Evolutionary conservation across 2,888 invertebrate genomes (phyloP).

Genomic region (Athetis lepigone): DNA sequence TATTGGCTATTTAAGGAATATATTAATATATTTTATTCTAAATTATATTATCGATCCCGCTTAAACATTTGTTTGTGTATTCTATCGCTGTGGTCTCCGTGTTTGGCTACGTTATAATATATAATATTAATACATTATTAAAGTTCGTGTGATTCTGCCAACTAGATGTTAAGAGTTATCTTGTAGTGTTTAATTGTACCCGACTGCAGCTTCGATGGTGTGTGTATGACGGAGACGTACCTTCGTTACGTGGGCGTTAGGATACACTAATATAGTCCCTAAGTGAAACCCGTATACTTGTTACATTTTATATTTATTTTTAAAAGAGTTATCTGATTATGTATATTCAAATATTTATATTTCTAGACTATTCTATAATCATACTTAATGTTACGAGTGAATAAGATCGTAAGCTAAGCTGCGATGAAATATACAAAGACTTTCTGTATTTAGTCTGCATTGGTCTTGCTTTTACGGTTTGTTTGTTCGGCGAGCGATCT

Average conservation of each 20-base stretch:
- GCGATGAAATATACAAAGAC: slow-evolving; percentile 25
- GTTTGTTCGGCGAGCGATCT: slow-evolving; percentile 10
- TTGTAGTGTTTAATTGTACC: slow-evolving; percentile 68
- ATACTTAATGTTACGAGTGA: slow-evolving; percentile 55
- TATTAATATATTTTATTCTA: slow-evolving; percentile 58
- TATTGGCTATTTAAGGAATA: slow-evolving; percentile 58
- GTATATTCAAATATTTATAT: slow-evolving; percentile 57
- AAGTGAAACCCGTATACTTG: slow-evolving; percentile 66
- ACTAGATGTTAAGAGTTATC: slow-evolving; percentile 73
- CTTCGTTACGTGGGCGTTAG: slow-evolving; percentile 37
- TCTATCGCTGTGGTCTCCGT: slow-evolving; percentile 67
- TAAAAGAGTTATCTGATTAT: slow-evolving; percentile 54
- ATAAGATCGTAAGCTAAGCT: slow-evolving; percentile 54
- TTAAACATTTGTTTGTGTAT: slow-evolving; percentile 60
- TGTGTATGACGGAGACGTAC: slow-evolving; percentile 38
- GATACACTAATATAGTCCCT: slow-evolving; percentile 52
- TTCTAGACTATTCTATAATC: slow-evolving; percentile 56
- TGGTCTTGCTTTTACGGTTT: slow-evolving; percentile 29
- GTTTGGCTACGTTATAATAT: slow-evolving; percentile 59
- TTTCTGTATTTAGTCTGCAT: slow-evolving; percentile 23
- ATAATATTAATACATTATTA: slow-evolving; percentile 54
- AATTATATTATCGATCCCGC: slow-evolving; percentile 49
- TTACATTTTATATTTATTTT: slow-evolving; percentile 61
- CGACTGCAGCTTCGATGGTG: slow-evolving; percentile 78
- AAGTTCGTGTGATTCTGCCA: slow-evolving; percentile 73